Evolutionary conservation across 2,113 vertebrate genomes (phyloP), one percentile per base, ranked within the genome.

Genomic region (Pseudolaguvia tuberculata): DNA sequence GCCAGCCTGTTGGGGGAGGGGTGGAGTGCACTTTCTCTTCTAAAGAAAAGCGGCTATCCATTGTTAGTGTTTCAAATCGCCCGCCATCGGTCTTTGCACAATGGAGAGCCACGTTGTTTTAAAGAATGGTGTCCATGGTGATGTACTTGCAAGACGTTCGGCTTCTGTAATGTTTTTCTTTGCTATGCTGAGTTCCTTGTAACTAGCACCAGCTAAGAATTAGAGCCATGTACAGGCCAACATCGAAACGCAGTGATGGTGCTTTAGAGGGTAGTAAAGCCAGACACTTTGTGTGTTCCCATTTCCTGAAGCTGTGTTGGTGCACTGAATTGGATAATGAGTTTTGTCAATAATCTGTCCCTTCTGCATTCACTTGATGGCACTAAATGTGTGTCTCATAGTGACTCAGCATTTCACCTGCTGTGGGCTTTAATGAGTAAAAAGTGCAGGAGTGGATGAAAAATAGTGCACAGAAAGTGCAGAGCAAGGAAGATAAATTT

Each of bases 131-230:
- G 82, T 70, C 87, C 83, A 82, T 87, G 84, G 87, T 77, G 84
- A 89, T 80, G 80, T 76, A 83, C 71, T 75, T 75, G 72, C 83
- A 87, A 82, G 84, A 88, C 86, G 73, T 88, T 80, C 50, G 84
- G 82, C 65, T 78, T 84, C 77, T 82, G 84, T 77, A 87, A 76
- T 83, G 85, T 83, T 80, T 82, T 85, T 82, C 86, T 80, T 56
- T 39, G 53, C 76, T 65, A 77, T 45, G 31, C 70, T 48, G 59
- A 17, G 56, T 78, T 70, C 76, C 71, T 72, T 78, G 75, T 71
- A 35, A 80, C 83, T 53, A 68, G 78, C 79, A 39, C 25, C 3
- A 80, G 75, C 72, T 47, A 78, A 75, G 86, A 78, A 84, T 80
- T 83, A 83, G 81, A 83, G 76, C 76, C 42, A 8, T 45, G 45